phyloP scores from a whole-genome alignment of 2,888 invertebrate species.

The Lithophane semibrunnea region DNA sequence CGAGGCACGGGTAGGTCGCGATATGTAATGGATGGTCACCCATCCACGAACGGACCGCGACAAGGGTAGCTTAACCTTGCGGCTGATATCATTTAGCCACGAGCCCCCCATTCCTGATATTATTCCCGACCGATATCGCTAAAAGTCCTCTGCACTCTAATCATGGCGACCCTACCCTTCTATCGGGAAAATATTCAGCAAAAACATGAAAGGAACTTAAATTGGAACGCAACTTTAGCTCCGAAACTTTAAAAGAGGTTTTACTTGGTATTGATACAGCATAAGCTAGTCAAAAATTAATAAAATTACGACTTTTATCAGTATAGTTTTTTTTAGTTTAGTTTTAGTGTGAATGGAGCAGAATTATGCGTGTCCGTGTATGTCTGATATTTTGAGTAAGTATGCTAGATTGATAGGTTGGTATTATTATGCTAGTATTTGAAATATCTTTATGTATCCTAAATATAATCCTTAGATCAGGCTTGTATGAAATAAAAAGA shows the following conservation, averaged over 20 bases:
- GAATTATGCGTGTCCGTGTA: too few species aligned
- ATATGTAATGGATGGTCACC: neutral
- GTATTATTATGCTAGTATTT: neutral
- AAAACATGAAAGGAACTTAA: slow-evolving; percentile 75
- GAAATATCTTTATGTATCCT: too few species aligned
- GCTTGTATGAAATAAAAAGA: neutral
- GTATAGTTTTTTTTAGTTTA: neutral
- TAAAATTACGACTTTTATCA: slow-evolving; percentile 41
- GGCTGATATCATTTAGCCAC: neutral
- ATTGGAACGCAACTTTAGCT: slow-evolving; percentile 73
- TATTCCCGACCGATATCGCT: neutral
- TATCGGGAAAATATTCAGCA: slow-evolving; percentile 74
- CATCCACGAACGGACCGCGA: neutral
- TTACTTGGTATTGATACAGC: slow-evolving; percentile 52
- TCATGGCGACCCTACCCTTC: slow-evolving; percentile 66
- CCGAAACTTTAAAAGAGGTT: slow-evolving; percentile 57
- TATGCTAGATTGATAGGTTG: neutral
- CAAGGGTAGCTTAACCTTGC: neutral
- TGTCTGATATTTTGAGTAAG: too few species aligned
- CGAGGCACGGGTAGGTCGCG: neutral
- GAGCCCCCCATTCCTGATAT: neutral
- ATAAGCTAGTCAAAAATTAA: slow-evolving; percentile 47
- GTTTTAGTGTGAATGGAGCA: too few species aligned
- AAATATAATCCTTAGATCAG: neutral
- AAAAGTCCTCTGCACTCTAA: slow-evolving; percentile 41